phyloP scores from a whole-genome alignment of 2,888 invertebrate genomes.

The Meiosimyza decipiens region DNA sequence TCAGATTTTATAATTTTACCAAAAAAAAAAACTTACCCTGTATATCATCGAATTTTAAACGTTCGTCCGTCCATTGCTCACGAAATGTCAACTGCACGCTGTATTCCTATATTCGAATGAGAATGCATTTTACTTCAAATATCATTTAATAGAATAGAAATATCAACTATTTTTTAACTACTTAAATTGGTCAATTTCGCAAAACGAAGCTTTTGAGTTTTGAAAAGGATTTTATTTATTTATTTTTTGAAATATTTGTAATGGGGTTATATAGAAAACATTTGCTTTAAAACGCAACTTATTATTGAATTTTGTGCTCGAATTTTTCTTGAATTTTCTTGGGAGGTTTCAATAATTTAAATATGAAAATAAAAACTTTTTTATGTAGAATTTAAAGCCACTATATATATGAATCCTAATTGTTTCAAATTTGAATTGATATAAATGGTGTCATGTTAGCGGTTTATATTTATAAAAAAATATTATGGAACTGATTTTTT shows the following conservation, averaged over 20 bases:
- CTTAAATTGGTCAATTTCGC: slow-evolving; percentile 34
- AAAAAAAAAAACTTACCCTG: slow-evolving; percentile 72
- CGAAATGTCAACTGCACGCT: slow-evolving; percentile 97
- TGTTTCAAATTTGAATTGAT: slow-evolving; percentile 1
- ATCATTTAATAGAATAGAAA: not conserved
- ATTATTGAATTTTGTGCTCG: slow-evolving; percentile 23
- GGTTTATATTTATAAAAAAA: too few relatives aligned
- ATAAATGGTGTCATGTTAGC: too few relatives aligned
- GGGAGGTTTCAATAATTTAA: not conserved
- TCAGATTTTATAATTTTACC: too few relatives aligned
- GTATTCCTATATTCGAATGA: slow-evolving; percentile 79
- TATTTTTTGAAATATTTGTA: slow-evolving; percentile 6
- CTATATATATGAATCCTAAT: not conserved
- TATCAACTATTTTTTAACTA: slow-evolving; percentile 18
- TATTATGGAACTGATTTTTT: too few relatives aligned
- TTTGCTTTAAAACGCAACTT: slow-evolving; percentile 9
- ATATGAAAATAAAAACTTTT: not conserved
- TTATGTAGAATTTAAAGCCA: too few relatives aligned
- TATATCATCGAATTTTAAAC: slow-evolving; percentile 89
- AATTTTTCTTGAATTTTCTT: not conserved
- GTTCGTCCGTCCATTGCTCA: slow-evolving; percentile 96
- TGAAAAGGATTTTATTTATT: not conserved
- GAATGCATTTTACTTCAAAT: slow-evolving; percentile 28
- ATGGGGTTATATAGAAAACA: slow-evolving; percentile 2
- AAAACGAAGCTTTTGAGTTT: slow-evolving; percentile 14